Evolutionary conservation across 2,888 invertebrate species (phyloP).

Genomic region (Biston betularia): DNA sequence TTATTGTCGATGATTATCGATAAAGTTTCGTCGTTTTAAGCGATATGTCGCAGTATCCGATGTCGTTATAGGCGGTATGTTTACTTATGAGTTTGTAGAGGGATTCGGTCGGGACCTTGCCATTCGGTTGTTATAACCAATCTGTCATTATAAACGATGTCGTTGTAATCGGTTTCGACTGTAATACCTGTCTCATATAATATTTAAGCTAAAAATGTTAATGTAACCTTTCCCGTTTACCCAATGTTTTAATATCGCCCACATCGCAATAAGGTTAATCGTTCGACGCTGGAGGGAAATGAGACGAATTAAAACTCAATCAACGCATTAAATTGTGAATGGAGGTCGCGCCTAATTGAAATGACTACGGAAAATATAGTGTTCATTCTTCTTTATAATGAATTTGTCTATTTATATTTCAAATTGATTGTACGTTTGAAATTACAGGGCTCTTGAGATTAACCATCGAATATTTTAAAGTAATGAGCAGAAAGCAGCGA

Average conservation of each 20-base stretch:
- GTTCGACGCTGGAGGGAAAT: conserved; percentile 7
- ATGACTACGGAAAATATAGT: conserved; percentile 7
- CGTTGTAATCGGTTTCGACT: too few species aligned
- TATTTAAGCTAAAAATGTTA: background rate
- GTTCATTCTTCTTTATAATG: background rate
- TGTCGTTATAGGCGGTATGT: too few species aligned
- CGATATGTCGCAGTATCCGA: too few species aligned
- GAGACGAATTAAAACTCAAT: conserved; percentile 30
- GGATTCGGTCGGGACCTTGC: too few species aligned
- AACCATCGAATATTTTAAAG: too few species aligned
- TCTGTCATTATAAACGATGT: conserved; percentile 2
- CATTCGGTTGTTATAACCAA: too few species aligned
- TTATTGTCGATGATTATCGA: too few species aligned
- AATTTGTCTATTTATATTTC: background rate
- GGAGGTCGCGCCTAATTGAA: conserved; percentile 15
- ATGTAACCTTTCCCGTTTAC: background rate
- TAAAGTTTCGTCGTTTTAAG: too few species aligned
- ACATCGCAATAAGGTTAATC: conserved; percentile 14
- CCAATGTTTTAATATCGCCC: conserved; percentile 1
- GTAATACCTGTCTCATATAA: background rate
- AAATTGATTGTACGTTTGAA: background rate
- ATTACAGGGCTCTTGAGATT: background rate
- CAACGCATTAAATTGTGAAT: conserved; percentile 24
- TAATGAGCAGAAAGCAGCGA: too few species aligned
- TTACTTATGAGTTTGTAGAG: too few species aligned